These are phyloP conservation scores for Leucopsar rothschildi DNA, from an alignment of 2,113 vertebrate genomes.

Conservation along the genomic window DNA sequence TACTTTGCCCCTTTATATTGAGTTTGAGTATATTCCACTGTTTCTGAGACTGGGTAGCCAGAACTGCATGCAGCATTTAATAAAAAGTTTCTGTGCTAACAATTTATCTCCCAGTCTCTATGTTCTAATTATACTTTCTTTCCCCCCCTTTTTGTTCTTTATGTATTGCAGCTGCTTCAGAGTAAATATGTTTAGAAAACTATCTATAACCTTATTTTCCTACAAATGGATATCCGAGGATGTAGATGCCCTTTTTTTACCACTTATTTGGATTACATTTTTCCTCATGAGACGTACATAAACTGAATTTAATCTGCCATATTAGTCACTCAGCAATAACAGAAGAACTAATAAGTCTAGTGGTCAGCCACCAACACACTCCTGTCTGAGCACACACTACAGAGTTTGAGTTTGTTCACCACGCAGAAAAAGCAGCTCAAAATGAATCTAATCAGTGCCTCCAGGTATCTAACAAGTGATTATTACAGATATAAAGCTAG, in stretches of 20 bases:
- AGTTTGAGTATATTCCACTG: background rate
- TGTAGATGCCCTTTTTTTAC: background rate
- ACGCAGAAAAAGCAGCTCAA: background rate
- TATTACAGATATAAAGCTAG: background rate
- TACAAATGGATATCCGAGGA: background rate
- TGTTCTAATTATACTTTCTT: background rate
- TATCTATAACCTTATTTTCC: background rate
- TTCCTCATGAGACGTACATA: background rate
- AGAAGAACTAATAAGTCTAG: background rate
- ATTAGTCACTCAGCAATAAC: background rate
- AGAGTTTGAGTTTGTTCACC: background rate
- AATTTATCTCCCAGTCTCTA: background rate
- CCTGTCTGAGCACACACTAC: background rate
- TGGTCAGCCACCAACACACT: background rate
- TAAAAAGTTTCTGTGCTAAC: background rate
- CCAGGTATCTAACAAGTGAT: background rate
- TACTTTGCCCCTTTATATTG: background rate
- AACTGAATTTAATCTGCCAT: background rate
- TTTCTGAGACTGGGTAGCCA: background rate
- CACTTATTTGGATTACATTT: background rate
- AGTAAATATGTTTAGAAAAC: background rate
- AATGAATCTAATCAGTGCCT: background rate
- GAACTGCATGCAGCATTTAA: background rate
- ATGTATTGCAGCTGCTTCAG: background rate
- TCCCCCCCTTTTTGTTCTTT: accelerated